Conservation (phyloP, 2,888 invertebrate genomes). For the Camponotus fellah region DNA sequence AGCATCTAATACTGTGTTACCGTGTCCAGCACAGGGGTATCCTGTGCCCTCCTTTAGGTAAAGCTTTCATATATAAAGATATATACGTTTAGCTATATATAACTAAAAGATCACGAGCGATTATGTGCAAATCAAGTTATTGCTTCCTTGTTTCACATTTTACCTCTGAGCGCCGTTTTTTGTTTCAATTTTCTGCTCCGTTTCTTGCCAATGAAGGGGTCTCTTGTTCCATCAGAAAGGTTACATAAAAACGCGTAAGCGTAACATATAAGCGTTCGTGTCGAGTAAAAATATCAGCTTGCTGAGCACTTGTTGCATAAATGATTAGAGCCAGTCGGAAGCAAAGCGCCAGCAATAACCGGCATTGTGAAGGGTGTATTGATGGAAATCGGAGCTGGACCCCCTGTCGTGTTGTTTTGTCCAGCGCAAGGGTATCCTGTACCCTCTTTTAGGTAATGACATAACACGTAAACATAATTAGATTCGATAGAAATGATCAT, state of each 20-base stretch:
- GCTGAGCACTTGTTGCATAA: conserved; percentile 63
- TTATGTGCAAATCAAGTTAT: conserved; percentile 88
- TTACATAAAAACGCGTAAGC: conserved; percentile 26
- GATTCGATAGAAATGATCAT: not conserved
- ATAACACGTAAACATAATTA: conserved; percentile 6
- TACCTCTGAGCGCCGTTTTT: conserved; percentile 35
- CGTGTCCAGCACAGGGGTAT: conserved; percentile 92
- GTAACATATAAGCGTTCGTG: not conserved
- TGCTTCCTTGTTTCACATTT: conserved; percentile 38
- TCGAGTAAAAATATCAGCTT: conserved; percentile 36
- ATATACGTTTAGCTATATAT: conserved; percentile 65
- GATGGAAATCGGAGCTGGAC: conserved; percentile 89
- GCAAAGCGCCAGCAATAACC: conserved; percentile 90
- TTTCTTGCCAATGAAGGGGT: conserved; percentile 59
- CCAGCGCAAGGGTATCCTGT: conserved; percentile 91
- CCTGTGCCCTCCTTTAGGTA: conserved; percentile 88
- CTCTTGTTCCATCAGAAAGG: conserved; percentile 87
- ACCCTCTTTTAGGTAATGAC: conserved; percentile 88
- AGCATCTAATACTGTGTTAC: conserved; percentile 86
- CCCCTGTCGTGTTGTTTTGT: conserved; percentile 90
- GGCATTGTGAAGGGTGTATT: conserved; percentile 90
- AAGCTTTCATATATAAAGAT: conserved; percentile 72
- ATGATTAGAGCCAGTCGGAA: conserved; percentile 87
- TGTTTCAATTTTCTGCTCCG: conserved; percentile 40
- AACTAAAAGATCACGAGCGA: conserved; percentile 84